Percentiles rank a stretch among this genome's conserved stretches.
phyloP scores from a whole-genome alignment of 1,140 invertebrate species.

The Cotesia typhae region DNA sequence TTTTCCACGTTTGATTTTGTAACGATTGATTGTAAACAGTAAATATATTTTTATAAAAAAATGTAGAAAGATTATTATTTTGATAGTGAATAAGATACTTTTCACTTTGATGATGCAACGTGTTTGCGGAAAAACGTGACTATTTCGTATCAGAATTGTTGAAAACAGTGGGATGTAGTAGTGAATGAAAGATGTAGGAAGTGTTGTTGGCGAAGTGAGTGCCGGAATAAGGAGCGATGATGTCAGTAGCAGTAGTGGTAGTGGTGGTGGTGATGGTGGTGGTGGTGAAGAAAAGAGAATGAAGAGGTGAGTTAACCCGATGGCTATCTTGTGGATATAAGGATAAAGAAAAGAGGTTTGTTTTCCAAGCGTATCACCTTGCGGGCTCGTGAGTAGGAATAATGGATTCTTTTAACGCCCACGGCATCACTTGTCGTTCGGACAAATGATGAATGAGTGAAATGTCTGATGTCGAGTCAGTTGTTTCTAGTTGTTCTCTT shows the following conservation, averaged over 20 bases:
- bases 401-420: conserved; percentile 31
- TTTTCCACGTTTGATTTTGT: no score
- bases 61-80: no score
- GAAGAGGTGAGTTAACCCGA: neutral
- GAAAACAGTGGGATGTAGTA: neutral
- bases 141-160: no score
- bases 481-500: no score
- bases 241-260: neutral
- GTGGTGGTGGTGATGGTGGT: neutral
- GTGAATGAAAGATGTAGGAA: conserved; percentile 6
- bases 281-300: conserved; percentile 7
- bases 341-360: conserved; percentile 26
- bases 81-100: no score
- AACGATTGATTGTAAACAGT: no score
- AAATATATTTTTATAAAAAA: no score
- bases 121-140: conserved; percentile 8
- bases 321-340: conserved; percentile 15
- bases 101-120: neutral
- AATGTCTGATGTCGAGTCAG: neutral
- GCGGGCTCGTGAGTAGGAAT: conserved; percentile 28
- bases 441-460: conserved; percentile 30
- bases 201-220: neutral
- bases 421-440: conserved; percentile 21
- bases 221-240: neutral
- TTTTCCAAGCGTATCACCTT: conserved; percentile 24